Base-by-base conservation (phyloP, 1,140 invertebrate species). In the Diachasmimorpha longicaudata region DNA sequence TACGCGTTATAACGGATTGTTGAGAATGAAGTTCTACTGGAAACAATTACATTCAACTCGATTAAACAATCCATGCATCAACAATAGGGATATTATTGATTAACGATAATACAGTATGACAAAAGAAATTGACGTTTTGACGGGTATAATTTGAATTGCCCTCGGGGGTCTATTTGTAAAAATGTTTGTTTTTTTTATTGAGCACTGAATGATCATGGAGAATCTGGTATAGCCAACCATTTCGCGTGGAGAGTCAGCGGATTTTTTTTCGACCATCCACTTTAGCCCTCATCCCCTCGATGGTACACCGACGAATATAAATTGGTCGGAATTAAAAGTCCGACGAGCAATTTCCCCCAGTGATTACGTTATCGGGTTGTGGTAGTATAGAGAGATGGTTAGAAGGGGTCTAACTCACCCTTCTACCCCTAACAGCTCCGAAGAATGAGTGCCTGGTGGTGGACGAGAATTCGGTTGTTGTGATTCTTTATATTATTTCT, bases 291-390 rank as follows among this genome's bases (percentile, higher is more conserved):
- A 16, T 39, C 31, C 31, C 25, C 46, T 68, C 39, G 42, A 58
- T 23, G 25, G 16, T 23, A 67, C 42, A 68, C 52, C 36, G 69
- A 70, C 42, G 73, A 42, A 44, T 69, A 63, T 72, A 72, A 72
- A 76, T 76, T 71, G 74, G 68, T 23, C 69, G 74, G 74, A 76
- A 76, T 71, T 70, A 76, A 76, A 76, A 76, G 74, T 76, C 74
- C 36, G 55, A 76, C 74, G 74, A 76, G 74, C 68, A 76, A 76
- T 76, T 76, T 76, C 48, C 67, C 39, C 31, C 68, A 68, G 25
- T 74, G 63, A 74, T 74, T 74, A 66, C 44, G 42, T 74, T 74
- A 74, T 74, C 73, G 66, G 66, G 66, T 69, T 44, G 39, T 10
- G 44, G 36, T 14, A 68, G 31, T 19, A 68, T 37, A 68, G 66